Evolutionary conservation across 2,888 invertebrate species (phyloP).

Genomic region (Falcaria lacertinaria): DNA sequence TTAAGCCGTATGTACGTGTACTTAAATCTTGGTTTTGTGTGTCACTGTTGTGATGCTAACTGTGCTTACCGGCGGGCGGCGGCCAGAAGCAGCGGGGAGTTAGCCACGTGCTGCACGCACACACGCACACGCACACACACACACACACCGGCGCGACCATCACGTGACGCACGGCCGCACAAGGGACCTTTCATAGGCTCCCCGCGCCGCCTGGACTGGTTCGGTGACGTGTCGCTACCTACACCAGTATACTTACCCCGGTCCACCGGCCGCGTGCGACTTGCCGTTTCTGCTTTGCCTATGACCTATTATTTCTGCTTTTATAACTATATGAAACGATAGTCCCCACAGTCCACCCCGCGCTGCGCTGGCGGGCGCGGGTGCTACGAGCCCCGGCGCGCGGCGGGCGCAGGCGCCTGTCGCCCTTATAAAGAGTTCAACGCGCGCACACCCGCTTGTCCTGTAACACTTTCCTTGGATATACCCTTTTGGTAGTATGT

Average conservation of each 20-base stretch:
- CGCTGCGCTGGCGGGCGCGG: background rate
- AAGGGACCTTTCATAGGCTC: background rate
- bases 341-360: too few species aligned
- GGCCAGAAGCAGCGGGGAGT: too few species aligned
- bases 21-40: background rate
- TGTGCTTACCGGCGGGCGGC: background rate
- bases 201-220: background rate
- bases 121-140: background rate
- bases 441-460: conserved; percentile 15
- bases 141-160: background rate
- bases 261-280: too few species aligned
- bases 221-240: background rate
- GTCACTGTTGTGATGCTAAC: background rate
- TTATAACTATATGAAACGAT: too few species aligned
- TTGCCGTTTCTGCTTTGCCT: too few species aligned
- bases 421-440: conserved; percentile 25
- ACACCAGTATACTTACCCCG: too few species aligned
- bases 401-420: conserved; percentile 11
- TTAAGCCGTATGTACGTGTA: background rate
- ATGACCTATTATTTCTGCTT: too few species aligned
- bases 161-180: conserved; percentile 1
- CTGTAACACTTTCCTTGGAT: too few species aligned
- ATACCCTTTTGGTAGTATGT: too few species aligned
- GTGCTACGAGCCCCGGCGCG: too few species aligned
- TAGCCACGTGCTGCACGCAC: conserved; percentile 3